phyloP scores from a whole-genome alignment of 2,888 invertebrate genomes.

The Lasioglossum malachurum region DNA sequence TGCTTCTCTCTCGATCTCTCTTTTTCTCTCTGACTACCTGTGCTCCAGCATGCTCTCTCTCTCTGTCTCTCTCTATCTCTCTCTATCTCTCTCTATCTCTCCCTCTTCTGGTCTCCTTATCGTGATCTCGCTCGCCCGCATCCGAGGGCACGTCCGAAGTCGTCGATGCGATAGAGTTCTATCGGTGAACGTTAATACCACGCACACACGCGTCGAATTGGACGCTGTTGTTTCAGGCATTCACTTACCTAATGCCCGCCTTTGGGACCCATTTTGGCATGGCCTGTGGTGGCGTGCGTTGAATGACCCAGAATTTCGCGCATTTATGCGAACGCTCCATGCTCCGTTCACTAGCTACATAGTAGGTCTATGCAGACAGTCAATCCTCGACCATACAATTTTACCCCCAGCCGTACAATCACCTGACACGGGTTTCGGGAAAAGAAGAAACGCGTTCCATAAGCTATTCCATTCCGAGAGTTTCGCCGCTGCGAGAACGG shows the following conservation, averaged over 20 bases:
- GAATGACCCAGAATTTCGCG: slow-evolving; percentile 61
- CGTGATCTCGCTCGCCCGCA: not conserved
- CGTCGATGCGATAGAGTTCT: slow-evolving; percentile 55
- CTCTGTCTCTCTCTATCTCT: not conserved
- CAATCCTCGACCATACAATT: slow-evolving; percentile 35
- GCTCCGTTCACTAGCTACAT: not conserved
- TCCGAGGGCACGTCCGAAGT: slow-evolving; percentile 39
- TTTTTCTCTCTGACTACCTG: not conserved
- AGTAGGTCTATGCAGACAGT: not conserved
- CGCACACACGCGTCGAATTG: slow-evolving; percentile 51
- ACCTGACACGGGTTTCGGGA: slow-evolving; percentile 31
- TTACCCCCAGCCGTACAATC: slow-evolving; percentile 41
- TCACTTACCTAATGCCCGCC: slow-evolving; percentile 61
- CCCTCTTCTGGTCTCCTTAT: not conserved
- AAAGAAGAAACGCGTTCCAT: slow-evolving; percentile 39
- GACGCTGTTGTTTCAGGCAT: slow-evolving; percentile 57
- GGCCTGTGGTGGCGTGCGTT: slow-evolving; percentile 31
- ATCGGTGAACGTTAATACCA: slow-evolving; percentile 64
- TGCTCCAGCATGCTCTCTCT: not conserved
- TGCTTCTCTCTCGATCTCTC: not conserved
- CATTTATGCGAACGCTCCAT: not conserved
- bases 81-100: not conserved
- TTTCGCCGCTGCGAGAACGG: slow-evolving; percentile 19
- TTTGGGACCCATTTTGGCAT: slow-evolving; percentile 52
- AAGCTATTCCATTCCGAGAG: slow-evolving; percentile 33